Evolutionary conservation across 2,797 vertebrate species (phyloP).

Genomic region (Simalia tracyae): DNA sequence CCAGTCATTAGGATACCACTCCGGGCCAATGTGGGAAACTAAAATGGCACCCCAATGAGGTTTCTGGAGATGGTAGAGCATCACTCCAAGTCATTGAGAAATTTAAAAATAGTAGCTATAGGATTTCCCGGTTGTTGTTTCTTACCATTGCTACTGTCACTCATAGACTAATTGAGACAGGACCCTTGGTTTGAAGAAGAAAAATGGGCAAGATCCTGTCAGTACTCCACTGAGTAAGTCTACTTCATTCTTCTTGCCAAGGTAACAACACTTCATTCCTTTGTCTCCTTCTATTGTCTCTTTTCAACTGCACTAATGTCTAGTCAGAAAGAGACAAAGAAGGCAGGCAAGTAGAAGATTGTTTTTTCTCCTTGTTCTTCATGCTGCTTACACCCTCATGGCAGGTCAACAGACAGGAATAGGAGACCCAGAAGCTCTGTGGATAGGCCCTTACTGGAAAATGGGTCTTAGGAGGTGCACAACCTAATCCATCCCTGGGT

Average conservation of each 20-base stretch:
- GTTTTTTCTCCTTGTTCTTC: background rate
- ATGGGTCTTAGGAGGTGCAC: background rate
- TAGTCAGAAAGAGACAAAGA: background rate
- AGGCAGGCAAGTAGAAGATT: background rate
- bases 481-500: background rate
- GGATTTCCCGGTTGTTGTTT: background rate
- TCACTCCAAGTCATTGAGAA: background rate
- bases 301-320: background rate
- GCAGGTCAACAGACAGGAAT: background rate
- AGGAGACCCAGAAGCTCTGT: background rate
- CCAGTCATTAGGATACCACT: too few relatives aligned
- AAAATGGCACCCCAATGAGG: accelerated
- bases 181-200: background rate
- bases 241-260: background rate
- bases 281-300: background rate
- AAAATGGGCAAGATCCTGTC: background rate
- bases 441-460: background rate
- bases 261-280: background rate
- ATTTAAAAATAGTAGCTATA: background rate
- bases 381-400: background rate
- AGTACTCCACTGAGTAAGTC: background rate
- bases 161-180: background rate
- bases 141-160: background rate
- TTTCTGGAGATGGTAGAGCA: background rate
- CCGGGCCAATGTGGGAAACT: background rate